Conservation (phyloP, 2,797 vertebrate species). For the Rhincodon typus region DNA sequence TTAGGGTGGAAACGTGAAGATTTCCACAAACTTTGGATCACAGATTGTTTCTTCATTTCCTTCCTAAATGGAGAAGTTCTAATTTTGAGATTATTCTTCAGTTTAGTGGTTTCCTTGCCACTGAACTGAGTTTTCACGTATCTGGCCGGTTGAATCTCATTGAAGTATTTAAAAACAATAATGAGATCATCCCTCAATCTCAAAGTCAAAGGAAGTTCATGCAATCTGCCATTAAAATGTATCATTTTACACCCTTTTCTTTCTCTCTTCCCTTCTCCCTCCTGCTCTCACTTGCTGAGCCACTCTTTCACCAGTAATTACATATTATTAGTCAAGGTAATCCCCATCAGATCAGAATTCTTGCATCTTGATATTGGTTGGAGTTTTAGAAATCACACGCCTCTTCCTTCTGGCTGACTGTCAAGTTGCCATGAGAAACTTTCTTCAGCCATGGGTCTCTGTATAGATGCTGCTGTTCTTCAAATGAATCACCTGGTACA, state of each 20-base stretch:
- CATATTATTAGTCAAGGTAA: neutral
- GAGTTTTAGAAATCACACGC: neutral
- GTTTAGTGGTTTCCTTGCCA: neutral
- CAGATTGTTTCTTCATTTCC: neutral
- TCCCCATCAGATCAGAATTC: neutral
- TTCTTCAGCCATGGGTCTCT: neutral
- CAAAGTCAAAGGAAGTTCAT: neutral
- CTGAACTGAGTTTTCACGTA: neutral
- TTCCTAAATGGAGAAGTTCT: neutral
- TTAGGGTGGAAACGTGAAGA: neutral
- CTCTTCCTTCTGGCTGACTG: neutral
- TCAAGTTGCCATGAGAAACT: neutral
- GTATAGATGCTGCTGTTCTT: neutral
- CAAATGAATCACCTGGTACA: neutral
- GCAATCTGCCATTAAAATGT: neutral
- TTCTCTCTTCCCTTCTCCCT: neutral
- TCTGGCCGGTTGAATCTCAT: neutral
- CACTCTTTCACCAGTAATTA: neutral
- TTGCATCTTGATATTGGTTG: neutral
- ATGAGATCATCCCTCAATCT: neutral
- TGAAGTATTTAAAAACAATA: neutral
- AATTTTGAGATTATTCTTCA: neutral
- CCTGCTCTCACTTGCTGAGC: neutral
- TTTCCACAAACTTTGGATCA: neutral
- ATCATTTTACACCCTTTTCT: neutral